These are phyloP conservation scores for Cephus runcator DNA, from an alignment of 2,888 invertebrate species.

Conservation along the genomic window DNA sequence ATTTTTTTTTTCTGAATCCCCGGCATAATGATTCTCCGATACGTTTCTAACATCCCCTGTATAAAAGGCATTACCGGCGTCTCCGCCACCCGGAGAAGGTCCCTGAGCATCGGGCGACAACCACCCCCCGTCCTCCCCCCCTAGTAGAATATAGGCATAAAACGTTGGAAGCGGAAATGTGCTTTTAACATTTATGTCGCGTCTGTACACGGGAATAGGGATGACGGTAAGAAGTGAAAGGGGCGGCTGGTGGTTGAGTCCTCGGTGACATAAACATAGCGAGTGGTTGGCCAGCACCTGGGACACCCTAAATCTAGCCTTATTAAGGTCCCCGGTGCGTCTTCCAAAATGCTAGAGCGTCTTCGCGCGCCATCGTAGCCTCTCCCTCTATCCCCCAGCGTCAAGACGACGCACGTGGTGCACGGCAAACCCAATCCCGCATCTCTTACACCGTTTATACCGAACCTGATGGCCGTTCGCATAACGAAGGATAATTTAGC, in stretches of 20 bases:
- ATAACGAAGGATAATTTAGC: neutral
- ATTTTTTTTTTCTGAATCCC: neutral
- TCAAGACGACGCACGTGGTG: neutral
- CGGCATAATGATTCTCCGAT: neutral
- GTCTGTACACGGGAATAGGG: conserved; percentile 25
- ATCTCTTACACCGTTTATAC: neutral
- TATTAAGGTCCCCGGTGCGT: conserved; percentile 42
- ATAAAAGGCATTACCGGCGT: neutral
- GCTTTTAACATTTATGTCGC: conserved; percentile 48
- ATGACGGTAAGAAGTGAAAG: neutral
- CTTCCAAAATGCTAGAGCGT: neutral
- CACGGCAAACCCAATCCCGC: neutral
- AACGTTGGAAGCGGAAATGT: conserved; percentile 10
- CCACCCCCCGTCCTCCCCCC: neutral
- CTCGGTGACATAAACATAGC: conserved; percentile 41
- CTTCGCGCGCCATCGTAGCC: neutral
- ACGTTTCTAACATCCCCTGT: neutral
- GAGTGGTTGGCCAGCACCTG: conserved; percentile 44
- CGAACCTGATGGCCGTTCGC: neutral
- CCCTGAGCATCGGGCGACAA: neutral
- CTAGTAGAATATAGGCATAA: conserved; percentile 18
- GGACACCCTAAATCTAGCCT: conserved; percentile 53
- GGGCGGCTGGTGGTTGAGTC: conserved; percentile 14
- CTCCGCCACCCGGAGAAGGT: neutral
- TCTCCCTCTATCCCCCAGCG: neutral